Percentiles rank a stretch among this genome's conserved stretches.
These are phyloP conservation scores for Pipra filicauda DNA, from an alignment of 2,113 vertebrate species.

Conservation along the genomic window DNA sequence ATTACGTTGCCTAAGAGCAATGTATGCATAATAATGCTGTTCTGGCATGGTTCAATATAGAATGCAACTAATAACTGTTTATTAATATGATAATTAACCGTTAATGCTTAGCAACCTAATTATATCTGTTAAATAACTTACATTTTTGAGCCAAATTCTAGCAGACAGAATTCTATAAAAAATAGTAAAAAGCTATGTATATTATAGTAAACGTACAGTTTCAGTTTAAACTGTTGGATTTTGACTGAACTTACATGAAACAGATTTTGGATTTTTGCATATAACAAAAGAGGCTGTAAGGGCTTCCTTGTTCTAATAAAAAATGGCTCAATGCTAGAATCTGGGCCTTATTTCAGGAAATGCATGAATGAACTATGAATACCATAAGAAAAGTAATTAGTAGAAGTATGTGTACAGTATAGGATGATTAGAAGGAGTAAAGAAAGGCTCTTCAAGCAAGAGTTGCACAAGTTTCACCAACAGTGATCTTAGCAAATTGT, in stretches of 20 bases:
- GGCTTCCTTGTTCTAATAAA: constrained; percentile 22
- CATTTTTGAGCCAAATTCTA: constrained; percentile 65
- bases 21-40: constrained; percentile 72
- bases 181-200: constrained; percentile 68
- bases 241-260: constrained; percentile 53
- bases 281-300: constrained; percentile 5
- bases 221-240: constrained; percentile 18
- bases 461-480: neutral
- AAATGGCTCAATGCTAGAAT: neutral
- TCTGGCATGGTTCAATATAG: constrained; percentile 61
- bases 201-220: constrained; percentile 57
- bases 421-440: neutral
- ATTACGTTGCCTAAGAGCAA: constrained; percentile 75
- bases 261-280: constrained; percentile 49
- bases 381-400: neutral
- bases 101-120: constrained; percentile 78
- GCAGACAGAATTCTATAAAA: constrained; percentile 66
- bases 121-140: constrained; percentile 78
- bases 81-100: constrained; percentile 83
- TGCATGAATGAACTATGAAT: neutral
- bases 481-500: neutral
- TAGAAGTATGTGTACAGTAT: neutral
- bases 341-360: neutral
- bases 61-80: constrained; percentile 76
- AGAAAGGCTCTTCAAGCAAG: neutral